Evolutionary conservation across 2,113 vertebrate species (phyloP).

Genomic region (Crotalus helleri): DNA sequence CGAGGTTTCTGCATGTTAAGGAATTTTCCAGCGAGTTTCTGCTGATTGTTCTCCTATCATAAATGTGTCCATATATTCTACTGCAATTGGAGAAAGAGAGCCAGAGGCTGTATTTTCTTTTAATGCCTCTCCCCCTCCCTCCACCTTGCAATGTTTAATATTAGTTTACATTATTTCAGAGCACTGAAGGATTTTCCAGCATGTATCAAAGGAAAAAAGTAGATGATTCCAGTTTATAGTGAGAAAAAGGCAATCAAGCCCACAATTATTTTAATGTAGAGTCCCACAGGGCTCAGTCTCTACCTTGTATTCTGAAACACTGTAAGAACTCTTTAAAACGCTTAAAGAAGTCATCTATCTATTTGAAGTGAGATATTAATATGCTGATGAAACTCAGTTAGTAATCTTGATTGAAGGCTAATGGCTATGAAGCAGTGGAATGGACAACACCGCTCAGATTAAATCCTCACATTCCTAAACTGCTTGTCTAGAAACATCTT

Average conservation of each 20-base stretch:
- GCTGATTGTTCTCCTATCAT: not conserved
- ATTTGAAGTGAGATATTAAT: not conserved
- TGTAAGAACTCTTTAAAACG: not conserved
- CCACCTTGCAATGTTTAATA: not conserved
- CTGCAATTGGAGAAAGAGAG: not conserved
- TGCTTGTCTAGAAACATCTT: not conserved
- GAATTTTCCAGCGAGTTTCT: not conserved
- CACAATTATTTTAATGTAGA: not conserved
- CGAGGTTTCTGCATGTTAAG: not conserved
- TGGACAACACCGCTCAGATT: not conserved
- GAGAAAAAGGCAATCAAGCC: not conserved
- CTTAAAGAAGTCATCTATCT: not conserved
- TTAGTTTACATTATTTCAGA: not conserved
- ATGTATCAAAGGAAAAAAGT: not conserved
- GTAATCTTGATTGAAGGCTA: not conserved
- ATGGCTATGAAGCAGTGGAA: not conserved
- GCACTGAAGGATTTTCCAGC: not conserved
- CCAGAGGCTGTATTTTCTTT: not conserved
- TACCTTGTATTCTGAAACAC: not conserved
- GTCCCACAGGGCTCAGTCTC: not conserved
- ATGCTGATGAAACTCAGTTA: not conserved
- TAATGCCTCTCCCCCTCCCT: not conserved
- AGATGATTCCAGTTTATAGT: not conserved
- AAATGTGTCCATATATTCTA: not conserved
- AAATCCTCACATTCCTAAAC: not conserved